phyloP scores from a whole-genome alignment of 2,113 vertebrate species.

The Budorcas taxicolor region DNA sequence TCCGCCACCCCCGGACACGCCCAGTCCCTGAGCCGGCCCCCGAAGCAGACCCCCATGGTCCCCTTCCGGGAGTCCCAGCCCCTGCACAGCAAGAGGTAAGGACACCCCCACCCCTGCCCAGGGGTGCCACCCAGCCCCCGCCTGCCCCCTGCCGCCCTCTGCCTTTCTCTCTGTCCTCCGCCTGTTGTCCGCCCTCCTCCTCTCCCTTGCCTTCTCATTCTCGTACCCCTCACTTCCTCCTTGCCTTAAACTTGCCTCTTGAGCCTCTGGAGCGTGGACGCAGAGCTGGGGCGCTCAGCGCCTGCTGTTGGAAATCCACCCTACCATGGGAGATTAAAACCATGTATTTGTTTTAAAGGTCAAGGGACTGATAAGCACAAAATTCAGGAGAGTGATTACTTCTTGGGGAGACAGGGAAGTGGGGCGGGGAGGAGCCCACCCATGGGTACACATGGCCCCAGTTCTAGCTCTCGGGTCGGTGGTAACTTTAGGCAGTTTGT shows the following conservation, averaged over 20 bases:
- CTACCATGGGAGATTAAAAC: neutral
- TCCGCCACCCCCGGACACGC: slow-evolving; percentile 69
- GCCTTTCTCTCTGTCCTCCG: neutral
- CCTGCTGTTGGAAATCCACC: neutral
- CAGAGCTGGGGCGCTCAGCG: neutral
- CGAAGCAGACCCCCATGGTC: slow-evolving; percentile 80
- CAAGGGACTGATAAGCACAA: neutral
- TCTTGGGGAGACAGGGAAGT: neutral
- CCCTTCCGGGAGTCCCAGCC: slow-evolving; percentile 88
- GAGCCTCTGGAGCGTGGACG: neutral
- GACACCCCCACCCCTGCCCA: neutral
- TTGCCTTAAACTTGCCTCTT: neutral
- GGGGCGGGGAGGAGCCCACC: neutral
- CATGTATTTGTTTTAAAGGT: neutral
- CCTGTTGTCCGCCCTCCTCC: neutral
- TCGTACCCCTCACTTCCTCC: neutral
- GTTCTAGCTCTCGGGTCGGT: no score
- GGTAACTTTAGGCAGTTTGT: neutral
- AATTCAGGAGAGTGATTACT: neutral
- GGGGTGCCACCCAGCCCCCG: accelerated
- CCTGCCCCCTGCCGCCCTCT: neutral
- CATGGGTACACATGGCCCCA: accelerated
- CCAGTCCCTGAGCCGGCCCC: slow-evolving; percentile 78
- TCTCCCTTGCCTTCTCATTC: neutral
- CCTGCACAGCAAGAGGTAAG: slow-evolving; percentile 86